Evolutionary conservation across 2,113 vertebrate species (phyloP).

Genomic region (Cyanoramphus novaezelandiae): DNA sequence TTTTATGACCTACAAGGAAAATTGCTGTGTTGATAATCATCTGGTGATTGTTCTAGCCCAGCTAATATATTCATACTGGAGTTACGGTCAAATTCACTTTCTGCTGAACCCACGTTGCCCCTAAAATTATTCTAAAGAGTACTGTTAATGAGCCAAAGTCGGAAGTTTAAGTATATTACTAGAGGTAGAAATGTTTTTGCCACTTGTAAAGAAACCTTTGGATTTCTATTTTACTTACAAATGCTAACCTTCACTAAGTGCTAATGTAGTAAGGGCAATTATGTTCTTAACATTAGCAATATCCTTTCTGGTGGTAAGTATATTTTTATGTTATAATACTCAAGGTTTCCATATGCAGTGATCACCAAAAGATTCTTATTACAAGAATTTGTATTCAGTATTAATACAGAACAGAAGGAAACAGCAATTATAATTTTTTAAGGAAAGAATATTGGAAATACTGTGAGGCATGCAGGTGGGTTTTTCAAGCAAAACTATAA

Average conservation of each 20-base stretch:
- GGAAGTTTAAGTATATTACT: background rate
- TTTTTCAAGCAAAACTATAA: background rate
- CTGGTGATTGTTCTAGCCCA: background rate
- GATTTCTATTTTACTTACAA: background rate
- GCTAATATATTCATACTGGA: background rate
- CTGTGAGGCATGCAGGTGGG: background rate
- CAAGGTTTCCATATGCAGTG: background rate
- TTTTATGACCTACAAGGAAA: background rate
- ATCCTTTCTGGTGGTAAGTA: background rate
- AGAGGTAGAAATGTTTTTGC: background rate
- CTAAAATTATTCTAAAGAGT: background rate
- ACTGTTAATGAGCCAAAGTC: background rate
- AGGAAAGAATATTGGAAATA: background rate
- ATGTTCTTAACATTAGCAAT: background rate
- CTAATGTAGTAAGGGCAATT: background rate
- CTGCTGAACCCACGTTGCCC: background rate
- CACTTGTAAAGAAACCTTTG: background rate
- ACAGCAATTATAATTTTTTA: background rate
- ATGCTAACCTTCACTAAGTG: background rate
- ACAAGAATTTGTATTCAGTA: background rate
- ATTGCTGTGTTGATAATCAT: background rate
- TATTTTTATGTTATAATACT: background rate
- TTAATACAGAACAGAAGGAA: background rate
- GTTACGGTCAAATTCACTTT: background rate
- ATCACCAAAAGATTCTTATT: background rate